Conservation (phyloP, 2,113 vertebrate genomes). For the Clarias macrocephalus region DNA sequence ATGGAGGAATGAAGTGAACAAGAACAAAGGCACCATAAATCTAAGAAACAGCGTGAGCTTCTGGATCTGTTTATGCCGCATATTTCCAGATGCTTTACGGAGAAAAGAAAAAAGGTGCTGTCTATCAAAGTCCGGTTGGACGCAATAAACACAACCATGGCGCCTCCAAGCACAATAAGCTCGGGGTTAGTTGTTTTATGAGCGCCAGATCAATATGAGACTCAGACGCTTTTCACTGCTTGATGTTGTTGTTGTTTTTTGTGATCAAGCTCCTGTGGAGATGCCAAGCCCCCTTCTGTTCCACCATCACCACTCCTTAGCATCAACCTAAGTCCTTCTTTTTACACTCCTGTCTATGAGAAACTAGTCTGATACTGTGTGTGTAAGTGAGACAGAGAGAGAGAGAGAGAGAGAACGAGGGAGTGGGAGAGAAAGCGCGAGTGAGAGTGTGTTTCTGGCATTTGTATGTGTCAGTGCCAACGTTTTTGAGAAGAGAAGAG, state of each 20-base stretch:
- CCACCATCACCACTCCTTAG: constrained; percentile 36
- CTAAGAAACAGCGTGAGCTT: constrained; percentile 15
- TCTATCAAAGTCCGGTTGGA: constrained; percentile 28
- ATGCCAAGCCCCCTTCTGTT: constrained; percentile 25
- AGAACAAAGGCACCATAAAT: constrained; percentile 40
- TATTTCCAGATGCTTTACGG: constrained; percentile 8
- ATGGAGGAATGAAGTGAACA: constrained; percentile 30
- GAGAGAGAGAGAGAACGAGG: constrained; percentile 43
- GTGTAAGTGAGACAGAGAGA: constrained; percentile 7
- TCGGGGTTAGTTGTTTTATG: constrained; percentile 2
- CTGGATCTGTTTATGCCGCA: constrained; percentile 31
- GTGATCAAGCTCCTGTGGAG: constrained; percentile 44
- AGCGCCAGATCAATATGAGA: constrained; percentile 21
- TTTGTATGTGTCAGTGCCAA: constrained; percentile 42
- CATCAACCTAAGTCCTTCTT: constrained; percentile 44
- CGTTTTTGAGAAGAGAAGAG: constrained; percentile 67
- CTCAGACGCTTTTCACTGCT: not conserved
- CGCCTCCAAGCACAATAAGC: constrained; percentile 5
- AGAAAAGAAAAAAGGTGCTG: not conserved
- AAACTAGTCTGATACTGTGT: constrained; percentile 14
- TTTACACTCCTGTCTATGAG: constrained; percentile 55
- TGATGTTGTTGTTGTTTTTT: not conserved
- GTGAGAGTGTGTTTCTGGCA: constrained; percentile 49
- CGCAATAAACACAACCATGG: constrained; percentile 18
- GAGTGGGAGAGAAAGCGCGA: constrained; percentile 42